A percentile compares a stretch with the other conserved stretches of the same genome.
Evolutionary conservation across 2,113 vertebrate genomes (phyloP).

Genomic region (Pteruthius melanotis): DNA sequence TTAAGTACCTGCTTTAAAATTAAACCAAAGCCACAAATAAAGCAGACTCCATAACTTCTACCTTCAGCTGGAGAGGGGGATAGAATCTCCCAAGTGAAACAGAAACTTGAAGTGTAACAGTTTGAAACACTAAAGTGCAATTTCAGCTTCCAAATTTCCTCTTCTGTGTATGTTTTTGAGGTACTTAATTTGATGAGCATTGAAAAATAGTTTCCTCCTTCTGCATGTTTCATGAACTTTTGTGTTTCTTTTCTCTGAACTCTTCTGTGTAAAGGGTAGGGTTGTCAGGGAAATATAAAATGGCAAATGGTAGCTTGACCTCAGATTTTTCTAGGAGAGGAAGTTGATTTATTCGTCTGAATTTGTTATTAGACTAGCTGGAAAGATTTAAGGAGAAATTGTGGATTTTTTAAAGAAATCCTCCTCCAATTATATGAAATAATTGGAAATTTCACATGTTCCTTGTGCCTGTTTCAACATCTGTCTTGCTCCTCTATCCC

Average conservation of each 20-base stretch:
- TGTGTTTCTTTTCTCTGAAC: neutral
- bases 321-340: neutral
- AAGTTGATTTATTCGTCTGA: neutral
- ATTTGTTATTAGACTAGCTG: neutral
- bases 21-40: neutral
- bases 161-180: neutral
- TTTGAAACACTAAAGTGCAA: neutral
- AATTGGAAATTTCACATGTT: neutral
- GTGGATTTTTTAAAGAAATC: neutral
- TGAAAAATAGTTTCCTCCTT: neutral
- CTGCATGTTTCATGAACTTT: neutral
- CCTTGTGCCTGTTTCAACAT: neutral
- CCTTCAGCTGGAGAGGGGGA: fast-evolving
- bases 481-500: neutral
- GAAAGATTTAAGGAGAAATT: neutral
- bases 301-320: neutral
- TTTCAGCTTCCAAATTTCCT: neutral
- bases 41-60: neutral
- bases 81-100: neutral
- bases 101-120: neutral
- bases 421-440: neutral
- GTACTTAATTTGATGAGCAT: neutral
- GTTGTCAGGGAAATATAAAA: neutral
- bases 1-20: neutral
- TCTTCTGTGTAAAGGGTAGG: neutral